phyloP scores from a whole-genome alignment of 2,113 vertebrate genomes.

The Corynorhinus townsendii region DNA sequence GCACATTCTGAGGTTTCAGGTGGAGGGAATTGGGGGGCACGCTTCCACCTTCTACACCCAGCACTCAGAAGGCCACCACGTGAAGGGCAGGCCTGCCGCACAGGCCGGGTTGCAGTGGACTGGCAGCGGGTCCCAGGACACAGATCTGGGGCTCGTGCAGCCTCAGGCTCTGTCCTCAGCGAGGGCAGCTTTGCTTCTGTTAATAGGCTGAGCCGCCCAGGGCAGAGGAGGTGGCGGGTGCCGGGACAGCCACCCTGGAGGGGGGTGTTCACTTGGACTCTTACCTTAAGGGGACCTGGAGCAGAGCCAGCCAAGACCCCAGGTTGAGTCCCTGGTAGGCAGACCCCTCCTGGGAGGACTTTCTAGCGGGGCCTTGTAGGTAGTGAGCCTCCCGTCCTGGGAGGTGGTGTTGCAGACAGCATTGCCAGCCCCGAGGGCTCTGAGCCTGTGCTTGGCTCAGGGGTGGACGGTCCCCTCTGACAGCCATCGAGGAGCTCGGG shows the following conservation, averaged over 20 bases:
- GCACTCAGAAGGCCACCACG: not conserved
- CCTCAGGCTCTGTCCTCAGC: not conserved
- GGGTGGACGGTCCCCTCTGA: not conserved
- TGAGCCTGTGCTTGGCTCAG: not conserved
- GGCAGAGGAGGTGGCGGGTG: not conserved
- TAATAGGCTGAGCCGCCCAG: not conserved
- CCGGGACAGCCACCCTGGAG: not conserved
- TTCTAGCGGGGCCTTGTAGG: not conserved
- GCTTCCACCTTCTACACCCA: not conserved
- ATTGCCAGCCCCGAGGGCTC: not conserved
- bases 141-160: not conserved
- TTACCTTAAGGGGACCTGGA: not conserved
- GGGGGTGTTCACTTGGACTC: not conserved
- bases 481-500: not conserved
- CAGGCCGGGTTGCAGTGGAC: rapidly evolving
- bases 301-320: not conserved
- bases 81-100: not conserved
- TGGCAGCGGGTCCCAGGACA: not conserved
- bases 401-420: not conserved
- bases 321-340: not conserved
- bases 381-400: rapidly evolving
- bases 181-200: not conserved
- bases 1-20: not conserved
- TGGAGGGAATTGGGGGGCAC: not conserved
- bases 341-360: not conserved